Conservation (phyloP, 2,113 vertebrate species). For the Zosterops lateralis region DNA sequence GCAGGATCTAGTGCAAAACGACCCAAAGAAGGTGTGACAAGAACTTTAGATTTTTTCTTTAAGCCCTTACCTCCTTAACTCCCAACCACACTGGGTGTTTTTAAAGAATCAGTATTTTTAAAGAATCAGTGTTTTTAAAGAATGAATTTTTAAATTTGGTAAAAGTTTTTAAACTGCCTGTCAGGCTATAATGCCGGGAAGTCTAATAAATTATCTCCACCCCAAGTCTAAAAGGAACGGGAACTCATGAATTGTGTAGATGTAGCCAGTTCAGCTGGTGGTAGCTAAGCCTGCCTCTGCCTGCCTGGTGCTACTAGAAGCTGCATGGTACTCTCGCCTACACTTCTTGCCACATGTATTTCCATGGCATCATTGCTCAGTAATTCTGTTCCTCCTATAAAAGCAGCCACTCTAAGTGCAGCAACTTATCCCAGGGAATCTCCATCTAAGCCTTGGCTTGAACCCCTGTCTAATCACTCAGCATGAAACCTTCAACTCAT, state of each 20-base stretch:
- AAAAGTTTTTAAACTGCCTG: neutral
- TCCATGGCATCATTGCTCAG: neutral
- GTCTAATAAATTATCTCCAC: constrained; percentile 26
- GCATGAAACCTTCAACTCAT: neutral
- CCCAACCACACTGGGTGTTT: neutral
- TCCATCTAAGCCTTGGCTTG: neutral
- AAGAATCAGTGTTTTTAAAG: neutral
- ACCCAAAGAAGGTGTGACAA: constrained; percentile 58
- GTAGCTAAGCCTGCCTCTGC: neutral
- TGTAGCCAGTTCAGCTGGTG: neutral
- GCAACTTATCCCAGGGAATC: neutral
- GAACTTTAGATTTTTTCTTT: constrained; percentile 89
- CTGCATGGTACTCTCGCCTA: neutral
- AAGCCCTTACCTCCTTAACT: constrained; percentile 74
- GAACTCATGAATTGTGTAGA: neutral
- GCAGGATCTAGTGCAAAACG: constrained; percentile 77
- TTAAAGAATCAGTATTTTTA: neutral
- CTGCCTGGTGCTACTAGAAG: neutral
- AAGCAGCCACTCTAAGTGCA: neutral
- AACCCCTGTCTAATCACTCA: neutral
- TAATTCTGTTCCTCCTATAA: neutral
- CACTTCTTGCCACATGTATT: neutral
- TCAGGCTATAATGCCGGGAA: neutral
- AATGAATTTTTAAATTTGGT: neutral
- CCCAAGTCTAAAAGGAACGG: neutral